A percentile compares a stretch with the other conserved stretches of the same genome.
Conservation (phyloP, 2,888 invertebrate genomes). For the Oxyscelio sp. region DNA sequence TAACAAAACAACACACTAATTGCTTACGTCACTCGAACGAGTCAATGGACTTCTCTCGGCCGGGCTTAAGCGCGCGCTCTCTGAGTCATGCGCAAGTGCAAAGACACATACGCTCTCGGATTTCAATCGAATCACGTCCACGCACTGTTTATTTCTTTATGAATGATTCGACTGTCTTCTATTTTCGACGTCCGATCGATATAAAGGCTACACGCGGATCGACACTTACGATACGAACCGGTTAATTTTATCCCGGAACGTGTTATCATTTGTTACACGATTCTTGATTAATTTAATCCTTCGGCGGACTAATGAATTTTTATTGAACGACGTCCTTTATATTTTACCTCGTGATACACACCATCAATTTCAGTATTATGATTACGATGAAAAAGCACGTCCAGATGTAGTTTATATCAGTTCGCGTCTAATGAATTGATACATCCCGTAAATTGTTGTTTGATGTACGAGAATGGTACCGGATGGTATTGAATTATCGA, state of each 20-base stretch:
- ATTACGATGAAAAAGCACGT: slow-evolving; percentile 60
- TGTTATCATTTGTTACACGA: slow-evolving; percentile 60
- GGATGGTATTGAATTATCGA: slow-evolving; percentile 4
- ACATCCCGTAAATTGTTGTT: slow-evolving; percentile 39
- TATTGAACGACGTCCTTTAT: slow-evolving; percentile 49
- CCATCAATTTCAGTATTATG: slow-evolving; percentile 58
- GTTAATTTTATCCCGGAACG: slow-evolving; percentile 54
- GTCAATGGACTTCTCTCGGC: slow-evolving; percentile 85
- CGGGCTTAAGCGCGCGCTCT: slow-evolving; percentile 72
- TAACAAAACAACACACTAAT: slow-evolving; percentile 83
- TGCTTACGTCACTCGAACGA: slow-evolving; percentile 87
- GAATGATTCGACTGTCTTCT: slow-evolving; percentile 79
- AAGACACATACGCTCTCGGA: slow-evolving; percentile 79
- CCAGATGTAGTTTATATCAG: slow-evolving; percentile 35
- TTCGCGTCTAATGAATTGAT: slow-evolving; percentile 48
- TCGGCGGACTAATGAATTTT: slow-evolving; percentile 60
- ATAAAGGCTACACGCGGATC: slow-evolving; percentile 43
- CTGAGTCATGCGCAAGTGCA: slow-evolving; percentile 82
- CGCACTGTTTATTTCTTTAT: slow-evolving; percentile 85
- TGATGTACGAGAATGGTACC: slow-evolving; percentile 17
- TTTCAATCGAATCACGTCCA: slow-evolving; percentile 86
- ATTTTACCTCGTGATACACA: slow-evolving; percentile 31
- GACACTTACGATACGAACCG: slow-evolving; percentile 53
- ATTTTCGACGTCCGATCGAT: slow-evolving; percentile 53
- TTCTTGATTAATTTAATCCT: slow-evolving; percentile 66